Evolutionary conservation across 2,797 vertebrate species (phyloP), one percentile per base, ranked within the genome.

Genomic region (Enteromius trimaculatus): DNA sequence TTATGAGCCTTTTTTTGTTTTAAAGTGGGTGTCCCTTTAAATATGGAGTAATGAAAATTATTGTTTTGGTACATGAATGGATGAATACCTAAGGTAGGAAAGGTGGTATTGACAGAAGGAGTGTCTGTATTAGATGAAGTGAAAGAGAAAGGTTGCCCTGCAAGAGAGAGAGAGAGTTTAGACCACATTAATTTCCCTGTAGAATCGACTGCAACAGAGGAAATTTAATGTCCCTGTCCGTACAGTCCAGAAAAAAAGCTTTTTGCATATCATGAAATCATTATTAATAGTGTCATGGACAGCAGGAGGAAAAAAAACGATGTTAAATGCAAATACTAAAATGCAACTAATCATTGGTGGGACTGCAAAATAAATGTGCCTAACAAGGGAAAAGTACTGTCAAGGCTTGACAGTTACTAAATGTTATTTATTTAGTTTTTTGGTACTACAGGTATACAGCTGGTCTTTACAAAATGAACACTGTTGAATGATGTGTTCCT

Each of bases 91-190:
- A 92, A 9, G 88, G 89, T 92, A 90, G 83, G 91, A 90, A 89
- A 89, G 87, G 91, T 87, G 86, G 87, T 79, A 91, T 85, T 92
- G 87, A 87, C 92, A 90, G 90, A 0, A 42, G 84, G 82, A 87
- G 53, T 60, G 75, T 89, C 82, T 83, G 89, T 88, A 88, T 84
- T 88, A 89, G 92, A 86, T 89, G 90, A 88, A 89, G 79, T 91
- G 88, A 91, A 92, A 92, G 87, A 89, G 89, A 87, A 89, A 89
- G 87, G 92, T 89, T 91, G 82, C 84, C 90, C 94, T 95, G 95
- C 65, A 95, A 94, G 23, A 83, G 39, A 80, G 39, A 79, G 31
- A 70, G 31, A 83, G 47, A 77, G 53, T 53, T 85, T 47, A 82
- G 21, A 53, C 64, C 51, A 53, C 31, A 77, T 80, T 64, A 71